Percentiles rank a stretch among this genome's conserved stretches.
phyloP scores from a whole-genome alignment of 2,888 invertebrate species.

The Atherix ibis region DNA sequence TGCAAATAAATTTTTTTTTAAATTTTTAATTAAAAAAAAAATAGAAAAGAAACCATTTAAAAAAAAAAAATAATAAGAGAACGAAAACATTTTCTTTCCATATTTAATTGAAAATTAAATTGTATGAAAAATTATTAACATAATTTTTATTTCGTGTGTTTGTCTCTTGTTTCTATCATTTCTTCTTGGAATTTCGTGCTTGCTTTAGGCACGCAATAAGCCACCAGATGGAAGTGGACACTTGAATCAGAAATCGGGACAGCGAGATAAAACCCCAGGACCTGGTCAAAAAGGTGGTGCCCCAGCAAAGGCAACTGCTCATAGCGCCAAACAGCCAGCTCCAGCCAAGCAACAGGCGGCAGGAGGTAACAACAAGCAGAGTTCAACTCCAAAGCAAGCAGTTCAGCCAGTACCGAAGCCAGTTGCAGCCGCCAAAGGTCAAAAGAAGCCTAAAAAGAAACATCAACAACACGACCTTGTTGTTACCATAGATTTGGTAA shows the following conservation, averaged over 20 bases:
- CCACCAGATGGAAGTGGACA: conserved; percentile 63
- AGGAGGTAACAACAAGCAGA: conserved; percentile 15
- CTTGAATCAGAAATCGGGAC: conserved; percentile 33
- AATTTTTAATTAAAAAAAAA: too few species aligned
- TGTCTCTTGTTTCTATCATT: too few species aligned
- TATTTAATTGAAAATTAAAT: too few species aligned
- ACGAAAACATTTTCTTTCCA: too few species aligned
- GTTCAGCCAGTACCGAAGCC: conserved; percentile 16
- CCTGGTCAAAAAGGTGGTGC: conserved; percentile 40
- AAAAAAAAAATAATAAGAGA: too few species aligned
- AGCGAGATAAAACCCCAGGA: conserved; percentile 34
- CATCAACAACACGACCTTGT: conserved; percentile 68
- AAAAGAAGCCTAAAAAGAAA: conserved; percentile 62
- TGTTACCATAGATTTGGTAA: conserved; percentile 69
- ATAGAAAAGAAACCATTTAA: too few species aligned
- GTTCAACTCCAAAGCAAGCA: conserved; percentile 15
- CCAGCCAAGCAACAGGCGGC: conserved; percentile 39
- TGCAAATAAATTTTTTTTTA: too few species aligned
- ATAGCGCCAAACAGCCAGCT: conserved; percentile 34
- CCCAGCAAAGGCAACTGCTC: conserved; percentile 43
- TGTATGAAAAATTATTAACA: too few species aligned
- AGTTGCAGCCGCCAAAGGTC: conserved; percentile 40
- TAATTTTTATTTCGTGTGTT: too few species aligned
- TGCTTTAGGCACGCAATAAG: conserved; percentile 66
- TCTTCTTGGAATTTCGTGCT: too few species aligned